A percentile compares a stretch with the other conserved stretches of the same genome.
phyloP scores from a whole-genome alignment of 1,140 invertebrate genomes.

The Meloidogyne exigua region DNA sequence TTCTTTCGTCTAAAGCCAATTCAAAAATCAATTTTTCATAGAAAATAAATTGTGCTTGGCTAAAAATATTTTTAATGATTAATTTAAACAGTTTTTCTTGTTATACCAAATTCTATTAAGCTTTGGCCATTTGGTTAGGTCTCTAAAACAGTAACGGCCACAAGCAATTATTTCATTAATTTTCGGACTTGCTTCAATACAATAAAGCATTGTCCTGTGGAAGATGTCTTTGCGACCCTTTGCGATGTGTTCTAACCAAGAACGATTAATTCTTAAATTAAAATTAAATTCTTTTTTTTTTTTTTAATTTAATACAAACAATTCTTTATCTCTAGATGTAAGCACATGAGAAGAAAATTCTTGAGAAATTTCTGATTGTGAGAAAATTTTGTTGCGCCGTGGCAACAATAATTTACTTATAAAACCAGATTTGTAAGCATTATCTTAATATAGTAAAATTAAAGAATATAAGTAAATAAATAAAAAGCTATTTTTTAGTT shows the following conservation, averaged over 20 bases:
- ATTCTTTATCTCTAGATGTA: background rate
- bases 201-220: constrained; percentile 61
- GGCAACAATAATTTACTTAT: background rate
- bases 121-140: constrained; percentile 58
- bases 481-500: too few relatives aligned
- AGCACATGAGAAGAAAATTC: background rate
- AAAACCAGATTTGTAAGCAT: background rate
- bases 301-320: background rate
- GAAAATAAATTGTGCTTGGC: constrained; percentile 56
- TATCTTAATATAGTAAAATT: background rate
- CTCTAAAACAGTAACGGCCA: constrained; percentile 51
- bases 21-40: constrained; percentile 51
- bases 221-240: constrained; percentile 37
- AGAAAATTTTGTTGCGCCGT: background rate
- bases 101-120: constrained; percentile 50
- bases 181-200: constrained; percentile 58
- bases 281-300: too few relatives aligned
- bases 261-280: constrained; percentile 20
- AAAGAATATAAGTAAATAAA: too few relatives aligned
- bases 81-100: background rate
- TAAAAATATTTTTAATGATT: constrained; percentile 36
- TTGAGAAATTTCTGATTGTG: background rate
- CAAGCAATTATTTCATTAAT: constrained; percentile 61
- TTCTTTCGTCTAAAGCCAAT: constrained; percentile 37
- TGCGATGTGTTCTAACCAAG: constrained; percentile 28